Conservation (phyloP, 2,888 invertebrate species). For the Stratiomys singularior region DNA sequence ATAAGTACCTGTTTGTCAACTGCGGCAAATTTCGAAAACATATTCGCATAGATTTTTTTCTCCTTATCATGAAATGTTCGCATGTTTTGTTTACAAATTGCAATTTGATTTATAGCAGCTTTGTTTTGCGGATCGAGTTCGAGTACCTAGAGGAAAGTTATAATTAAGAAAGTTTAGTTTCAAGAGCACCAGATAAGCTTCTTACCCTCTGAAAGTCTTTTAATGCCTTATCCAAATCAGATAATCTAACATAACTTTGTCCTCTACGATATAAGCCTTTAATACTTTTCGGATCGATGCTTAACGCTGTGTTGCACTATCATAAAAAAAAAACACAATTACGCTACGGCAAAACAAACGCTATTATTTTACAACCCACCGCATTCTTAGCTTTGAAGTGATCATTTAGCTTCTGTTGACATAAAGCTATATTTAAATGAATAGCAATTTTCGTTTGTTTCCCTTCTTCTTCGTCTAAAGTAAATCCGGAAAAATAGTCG, state of each 20-base stretch:
- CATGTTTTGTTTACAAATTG: constrained; percentile 76
- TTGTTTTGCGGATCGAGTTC: constrained; percentile 86
- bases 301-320: constrained; percentile 77
- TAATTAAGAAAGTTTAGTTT: too few relatives aligned
- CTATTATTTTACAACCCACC: constrained; percentile 60
- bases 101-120: constrained; percentile 84
- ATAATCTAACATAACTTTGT: constrained; percentile 78
- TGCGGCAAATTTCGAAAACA: constrained; percentile 93
- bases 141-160: constrained; percentile 67
- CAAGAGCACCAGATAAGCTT: neutral
- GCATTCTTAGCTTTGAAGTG: constrained; percentile 76
- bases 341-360: neutral
- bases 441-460: constrained; percentile 74
- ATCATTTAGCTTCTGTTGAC: constrained; percentile 77
- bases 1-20: constrained; percentile 83
- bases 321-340: neutral
- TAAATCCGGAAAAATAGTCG: neutral
- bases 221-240: constrained; percentile 81
- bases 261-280: constrained; percentile 93
- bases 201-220: constrained; percentile 75
- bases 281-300: constrained; percentile 78
- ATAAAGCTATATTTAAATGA: constrained; percentile 84
- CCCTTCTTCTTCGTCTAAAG: constrained; percentile 65
- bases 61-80: constrained; percentile 82
- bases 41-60: constrained; percentile 89